A percentile compares a stretch with the other conserved stretches of the same genome.
phyloP scores from a whole-genome alignment of 2,113 vertebrate genomes.

The Chloroceryle aenea region DNA sequence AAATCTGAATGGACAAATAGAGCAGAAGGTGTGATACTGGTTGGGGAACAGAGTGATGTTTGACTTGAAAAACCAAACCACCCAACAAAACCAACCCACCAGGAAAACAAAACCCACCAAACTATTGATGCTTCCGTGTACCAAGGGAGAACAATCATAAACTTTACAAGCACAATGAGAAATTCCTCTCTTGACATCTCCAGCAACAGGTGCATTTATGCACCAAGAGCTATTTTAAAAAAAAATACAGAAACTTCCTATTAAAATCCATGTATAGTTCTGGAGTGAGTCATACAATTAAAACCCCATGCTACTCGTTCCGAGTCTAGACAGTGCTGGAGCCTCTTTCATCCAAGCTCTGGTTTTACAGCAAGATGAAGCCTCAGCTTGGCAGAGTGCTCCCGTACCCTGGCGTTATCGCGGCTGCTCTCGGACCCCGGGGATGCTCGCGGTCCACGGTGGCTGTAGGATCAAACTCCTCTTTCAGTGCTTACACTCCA shows the following conservation, averaged over 20 bases:
- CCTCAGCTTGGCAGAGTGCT: neutral
- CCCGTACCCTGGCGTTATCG: neutral
- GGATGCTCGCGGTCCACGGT: neutral
- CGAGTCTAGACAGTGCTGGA: neutral
- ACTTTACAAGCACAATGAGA: neutral
- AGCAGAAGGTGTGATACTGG: neutral
- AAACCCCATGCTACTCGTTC: neutral
- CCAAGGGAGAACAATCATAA: neutral
- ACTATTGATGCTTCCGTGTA: neutral
- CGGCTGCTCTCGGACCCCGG: neutral
- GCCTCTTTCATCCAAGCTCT: neutral
- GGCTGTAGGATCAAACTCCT: neutral
- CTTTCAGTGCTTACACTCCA: neutral
- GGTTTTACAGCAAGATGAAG: neutral
- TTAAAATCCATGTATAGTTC: neutral
- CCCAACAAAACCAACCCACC: neutral
- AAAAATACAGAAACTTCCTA: neutral
- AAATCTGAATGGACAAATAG: neutral
- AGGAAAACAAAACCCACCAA: neutral
- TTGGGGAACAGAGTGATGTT: neutral
- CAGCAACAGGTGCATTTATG: neutral
- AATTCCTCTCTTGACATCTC: neutral
- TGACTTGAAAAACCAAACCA: neutral
- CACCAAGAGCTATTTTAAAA: neutral
- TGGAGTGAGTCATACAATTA: neutral